These are phyloP conservation scores for Hetaerina titia DNA, from an alignment of 2,888 invertebrate species.

Conservation along the genomic window DNA sequence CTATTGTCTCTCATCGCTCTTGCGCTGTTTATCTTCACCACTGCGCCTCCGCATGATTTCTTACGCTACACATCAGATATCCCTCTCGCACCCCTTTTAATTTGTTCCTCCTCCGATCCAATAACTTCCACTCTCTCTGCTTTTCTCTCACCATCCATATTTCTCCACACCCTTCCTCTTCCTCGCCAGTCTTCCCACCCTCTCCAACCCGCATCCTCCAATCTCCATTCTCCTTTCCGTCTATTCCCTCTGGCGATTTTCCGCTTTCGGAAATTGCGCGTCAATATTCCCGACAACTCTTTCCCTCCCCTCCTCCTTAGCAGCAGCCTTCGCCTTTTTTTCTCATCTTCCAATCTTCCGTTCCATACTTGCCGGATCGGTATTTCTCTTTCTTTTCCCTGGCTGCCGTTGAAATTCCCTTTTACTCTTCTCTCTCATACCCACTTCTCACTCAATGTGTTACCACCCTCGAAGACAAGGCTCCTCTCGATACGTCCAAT, in stretches of 20 bases:
- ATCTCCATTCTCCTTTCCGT: not conserved
- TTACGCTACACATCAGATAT: not conserved
- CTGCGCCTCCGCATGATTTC: not conserved
- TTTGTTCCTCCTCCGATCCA: slow-evolving; percentile 1
- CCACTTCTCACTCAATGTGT: not conserved
- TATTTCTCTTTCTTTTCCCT: not conserved
- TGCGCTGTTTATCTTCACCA: not conserved
- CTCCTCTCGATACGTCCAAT: slow-evolving; percentile 22
- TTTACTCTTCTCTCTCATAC: not conserved
- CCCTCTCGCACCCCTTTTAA: not conserved
- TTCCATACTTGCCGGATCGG: not conserved
- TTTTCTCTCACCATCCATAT: not conserved
- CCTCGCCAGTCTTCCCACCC: not conserved
- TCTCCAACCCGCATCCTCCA: not conserved
- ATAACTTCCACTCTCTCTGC: not conserved
- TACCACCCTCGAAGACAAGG: not conserved
- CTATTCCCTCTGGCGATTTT: slow-evolving; percentile 39
- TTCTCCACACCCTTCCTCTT: not conserved
- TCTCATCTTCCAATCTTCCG: slow-evolving; percentile 1
- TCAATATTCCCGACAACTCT: slow-evolving; percentile 61
- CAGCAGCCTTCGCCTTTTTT: not conserved
- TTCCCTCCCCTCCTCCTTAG: not conserved
- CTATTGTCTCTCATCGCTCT: not conserved
- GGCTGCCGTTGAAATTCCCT: not conserved
- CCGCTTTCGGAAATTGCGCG: slow-evolving; percentile 53